These are phyloP conservation scores for Pseudopipra pipra DNA, from an alignment of 2,113 vertebrate genomes.

Conservation along the genomic window DNA sequence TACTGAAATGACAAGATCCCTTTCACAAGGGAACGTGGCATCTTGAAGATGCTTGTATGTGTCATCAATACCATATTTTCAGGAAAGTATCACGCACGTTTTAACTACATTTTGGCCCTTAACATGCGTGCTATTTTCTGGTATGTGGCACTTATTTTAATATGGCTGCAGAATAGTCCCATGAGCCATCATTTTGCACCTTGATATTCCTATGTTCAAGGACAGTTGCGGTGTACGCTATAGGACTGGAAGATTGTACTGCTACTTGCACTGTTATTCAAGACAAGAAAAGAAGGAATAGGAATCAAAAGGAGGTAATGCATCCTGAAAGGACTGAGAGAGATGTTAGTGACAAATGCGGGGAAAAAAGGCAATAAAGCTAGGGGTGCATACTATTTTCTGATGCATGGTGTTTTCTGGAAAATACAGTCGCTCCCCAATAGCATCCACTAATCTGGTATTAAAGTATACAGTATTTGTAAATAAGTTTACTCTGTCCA, in stretches of 20 bases:
- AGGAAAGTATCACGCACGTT: constrained; percentile 65
- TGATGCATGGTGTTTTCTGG: constrained; percentile 76
- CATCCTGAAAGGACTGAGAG: background rate
- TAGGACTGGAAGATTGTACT: constrained; percentile 55
- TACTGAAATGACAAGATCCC: constrained; percentile 93
- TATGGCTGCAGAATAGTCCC: constrained; percentile 67
- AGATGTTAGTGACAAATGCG: constrained; percentile 2
- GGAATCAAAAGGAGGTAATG: background rate
- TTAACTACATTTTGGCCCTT: constrained; percentile 61
- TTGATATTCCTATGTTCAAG: constrained; percentile 60
- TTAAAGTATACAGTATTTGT: constrained; percentile 75
- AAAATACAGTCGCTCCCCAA: constrained; percentile 72
- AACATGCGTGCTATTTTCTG: constrained; percentile 67
- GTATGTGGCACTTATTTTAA: constrained; percentile 68
- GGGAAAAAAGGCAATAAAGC: constrained; percentile 78
- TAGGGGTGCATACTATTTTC: constrained; percentile 75
- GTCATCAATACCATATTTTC: constrained; percentile 44
- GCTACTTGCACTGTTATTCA: constrained; percentile 70
- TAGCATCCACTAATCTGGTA: constrained; percentile 67
- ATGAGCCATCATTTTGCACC: constrained; percentile 64
- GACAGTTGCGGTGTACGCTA: constrained; percentile 19
- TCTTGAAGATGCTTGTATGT: constrained; percentile 61
- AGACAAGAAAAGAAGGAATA: constrained; percentile 29
- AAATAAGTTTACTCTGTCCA: constrained; percentile 76
- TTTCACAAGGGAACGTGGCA: constrained; percentile 87